Evolutionary conservation across 2,888 invertebrate genomes (phyloP).

Genomic region (Hymenopus coronatus): DNA sequence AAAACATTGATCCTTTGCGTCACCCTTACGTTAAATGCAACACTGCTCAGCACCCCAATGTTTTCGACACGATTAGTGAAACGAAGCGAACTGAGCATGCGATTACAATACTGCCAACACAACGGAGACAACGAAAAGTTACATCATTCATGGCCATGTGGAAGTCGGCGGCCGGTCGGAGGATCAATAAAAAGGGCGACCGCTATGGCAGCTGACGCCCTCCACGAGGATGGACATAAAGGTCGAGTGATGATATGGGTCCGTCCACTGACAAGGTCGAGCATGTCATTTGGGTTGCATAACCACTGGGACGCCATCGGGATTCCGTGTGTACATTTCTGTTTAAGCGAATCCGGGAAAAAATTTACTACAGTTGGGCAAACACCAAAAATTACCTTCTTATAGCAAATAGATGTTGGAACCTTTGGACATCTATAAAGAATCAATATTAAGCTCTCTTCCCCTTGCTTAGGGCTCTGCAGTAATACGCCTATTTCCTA

Average conservation of each 20-base stretch:
- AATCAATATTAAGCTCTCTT: no score
- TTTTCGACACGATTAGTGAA: background rate
- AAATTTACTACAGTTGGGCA: no score
- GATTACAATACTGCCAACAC: slow-evolving; percentile 1
- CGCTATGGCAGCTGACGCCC: background rate
- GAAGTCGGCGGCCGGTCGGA: background rate
- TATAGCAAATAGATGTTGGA: no score
- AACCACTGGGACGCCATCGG: background rate
- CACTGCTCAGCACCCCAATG: background rate
- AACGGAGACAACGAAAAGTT: background rate
- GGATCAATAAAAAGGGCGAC: background rate
- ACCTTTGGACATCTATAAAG: no score
- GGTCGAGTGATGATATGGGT: background rate
- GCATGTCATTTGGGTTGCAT: background rate
- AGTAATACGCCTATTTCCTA: no score
- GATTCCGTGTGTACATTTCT: no score
- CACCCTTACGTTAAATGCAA: background rate
- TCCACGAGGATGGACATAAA: background rate
- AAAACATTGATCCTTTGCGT: background rate
- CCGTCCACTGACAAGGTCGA: background rate
- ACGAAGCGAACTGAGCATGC: background rate
- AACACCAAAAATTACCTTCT: no score
- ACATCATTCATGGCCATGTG: slow-evolving; percentile 10
- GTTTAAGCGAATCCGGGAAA: no score
- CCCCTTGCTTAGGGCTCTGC: no score